Evolutionary conservation across 2,113 vertebrate genomes (phyloP).

Genomic region (Scortum barcoo): DNA sequence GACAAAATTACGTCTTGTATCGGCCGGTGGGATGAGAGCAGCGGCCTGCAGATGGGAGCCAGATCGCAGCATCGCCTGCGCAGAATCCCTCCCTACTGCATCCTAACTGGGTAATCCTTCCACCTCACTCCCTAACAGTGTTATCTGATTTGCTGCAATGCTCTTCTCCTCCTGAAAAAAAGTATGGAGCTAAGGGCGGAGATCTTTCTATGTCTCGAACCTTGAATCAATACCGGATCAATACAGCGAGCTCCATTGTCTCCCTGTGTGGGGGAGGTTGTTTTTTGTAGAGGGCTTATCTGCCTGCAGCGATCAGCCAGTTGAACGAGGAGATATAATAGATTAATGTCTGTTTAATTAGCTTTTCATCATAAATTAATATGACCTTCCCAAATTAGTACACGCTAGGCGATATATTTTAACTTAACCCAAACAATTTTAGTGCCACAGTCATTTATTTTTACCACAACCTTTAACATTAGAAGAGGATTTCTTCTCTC

Average conservation of each 20-base stretch:
- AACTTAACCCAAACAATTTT: conserved; percentile 17
- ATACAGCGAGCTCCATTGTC: conserved; percentile 47
- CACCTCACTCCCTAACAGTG: conserved; percentile 33
- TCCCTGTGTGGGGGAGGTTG: conserved; percentile 42
- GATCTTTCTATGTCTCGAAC: conserved; percentile 51
- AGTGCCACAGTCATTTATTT: not conserved
- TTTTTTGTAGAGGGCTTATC: conserved; percentile 37
- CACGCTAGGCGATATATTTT: conserved; percentile 38
- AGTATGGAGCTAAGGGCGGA: conserved; percentile 38
- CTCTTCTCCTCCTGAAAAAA: not conserved
- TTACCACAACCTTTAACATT: conserved; percentile 29
- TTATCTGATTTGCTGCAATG: conserved; percentile 62
- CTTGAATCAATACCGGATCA: conserved; percentile 64
- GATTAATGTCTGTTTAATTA: conserved; percentile 53
- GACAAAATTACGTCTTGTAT: conserved; percentile 59
- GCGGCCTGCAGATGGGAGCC: conserved; percentile 37
- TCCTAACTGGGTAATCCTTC: conserved; percentile 54
- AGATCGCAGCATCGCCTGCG: conserved; percentile 35
- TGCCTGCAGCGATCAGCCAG: conserved; percentile 38
- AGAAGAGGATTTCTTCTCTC: conserved; percentile 17
- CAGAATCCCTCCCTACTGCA: conserved; percentile 23
- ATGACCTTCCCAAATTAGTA: conserved; percentile 41
- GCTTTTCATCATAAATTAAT: conserved; percentile 40
- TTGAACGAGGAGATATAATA: conserved; percentile 6
- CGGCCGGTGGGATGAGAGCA: conserved; percentile 30